Evolutionary conservation across 2,797 vertebrate genomes (phyloP).

Genomic region (Intellagama lesueurii): DNA sequence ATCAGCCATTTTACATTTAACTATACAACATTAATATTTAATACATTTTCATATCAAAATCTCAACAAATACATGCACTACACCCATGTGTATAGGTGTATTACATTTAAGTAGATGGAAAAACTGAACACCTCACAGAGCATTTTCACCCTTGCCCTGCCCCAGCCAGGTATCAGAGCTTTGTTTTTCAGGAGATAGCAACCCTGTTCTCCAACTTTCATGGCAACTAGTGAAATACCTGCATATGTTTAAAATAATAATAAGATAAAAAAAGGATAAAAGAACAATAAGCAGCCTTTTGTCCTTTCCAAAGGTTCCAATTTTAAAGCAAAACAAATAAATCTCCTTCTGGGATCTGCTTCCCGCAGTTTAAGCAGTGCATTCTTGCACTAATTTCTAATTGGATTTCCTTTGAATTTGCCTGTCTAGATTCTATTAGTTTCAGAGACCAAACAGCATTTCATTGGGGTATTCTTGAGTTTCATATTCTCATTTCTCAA

Average conservation of each 20-base stretch:
- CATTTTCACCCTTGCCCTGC: not conserved
- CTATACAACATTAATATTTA: too few relatives aligned
- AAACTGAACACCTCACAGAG: not conserved
- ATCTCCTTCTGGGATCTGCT: slow-evolving; percentile 39
- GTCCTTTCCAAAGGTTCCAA: slow-evolving; percentile 46
- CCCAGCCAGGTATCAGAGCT: not conserved
- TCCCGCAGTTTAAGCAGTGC: slow-evolving; percentile 29
- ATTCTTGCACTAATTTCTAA: slow-evolving; percentile 66
- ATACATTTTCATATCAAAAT: too few relatives aligned
- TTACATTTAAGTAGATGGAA: not conserved
- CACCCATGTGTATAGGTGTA: not conserved
- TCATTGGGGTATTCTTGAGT: slow-evolving; percentile 4
- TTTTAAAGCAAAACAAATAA: slow-evolving; percentile 57
- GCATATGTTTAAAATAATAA: not conserved
- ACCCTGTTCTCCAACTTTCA: not conserved
- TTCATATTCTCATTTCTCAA: slow-evolving; percentile 20
- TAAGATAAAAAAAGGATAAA: not conserved
- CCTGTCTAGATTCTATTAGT: slow-evolving; percentile 19
- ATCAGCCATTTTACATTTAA: too few relatives aligned
- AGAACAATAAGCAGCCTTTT: slow-evolving; percentile 17
- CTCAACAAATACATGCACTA: not conserved
- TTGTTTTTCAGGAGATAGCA: not conserved
- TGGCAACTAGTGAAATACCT: not conserved
- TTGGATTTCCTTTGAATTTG: slow-evolving; percentile 77
- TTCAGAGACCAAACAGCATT: slow-evolving; percentile 37